Base-by-base conservation (phyloP, 2,113 vertebrate genomes). In the Lipophrys pholis region DNA sequence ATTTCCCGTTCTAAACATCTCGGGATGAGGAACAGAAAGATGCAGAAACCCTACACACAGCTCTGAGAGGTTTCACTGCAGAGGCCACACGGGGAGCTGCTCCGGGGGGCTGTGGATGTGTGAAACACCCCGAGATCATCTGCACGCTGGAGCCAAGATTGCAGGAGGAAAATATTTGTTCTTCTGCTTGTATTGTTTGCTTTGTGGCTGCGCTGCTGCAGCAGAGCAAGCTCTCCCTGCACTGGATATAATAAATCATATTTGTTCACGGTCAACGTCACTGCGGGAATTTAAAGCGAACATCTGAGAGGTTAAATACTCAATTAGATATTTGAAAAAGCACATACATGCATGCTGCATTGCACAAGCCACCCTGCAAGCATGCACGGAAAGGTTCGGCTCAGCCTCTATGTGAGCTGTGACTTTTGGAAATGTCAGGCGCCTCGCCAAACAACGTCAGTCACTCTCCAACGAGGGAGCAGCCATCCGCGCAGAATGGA, bases 391-490 rank as follows among this genome's bases (percentile, higher is more conserved):
- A 43, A 52, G 43, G 41, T 52, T 58, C 11, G 17, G 36, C 74
- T 77, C 75, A 56, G 73, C 56, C 66, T 71, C 72, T 68, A 74
- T 76, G 64, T 61, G 68, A 80, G 76, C 70, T 60, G 73, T 82
- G 90, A 83, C 82, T 88, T 90, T 89, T 78, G 35, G 73, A 91
- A 90, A 89, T 86, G 85, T 75, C 87, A 90, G 70, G 73, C 68
- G 15, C 56, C 52, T 83, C 14, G 61, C 51, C 81, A 82, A 84
- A 79, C 69, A 73, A 69, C 84, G 86, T 87, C 90, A 85, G 78
- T 90, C 89, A 73, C 59, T 83, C 68, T 63, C 38, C 43, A 71
- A 55, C 40, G 50, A 78, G 56, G 42, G 46, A 69, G 80, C 82
- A 82, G 71, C 60, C 72, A 57, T 79, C 69, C 68, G 53, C 40